These are phyloP conservation scores for Idaea straminata DNA, from an alignment of 2,888 invertebrate genomes.

Conservation along the genomic window DNA sequence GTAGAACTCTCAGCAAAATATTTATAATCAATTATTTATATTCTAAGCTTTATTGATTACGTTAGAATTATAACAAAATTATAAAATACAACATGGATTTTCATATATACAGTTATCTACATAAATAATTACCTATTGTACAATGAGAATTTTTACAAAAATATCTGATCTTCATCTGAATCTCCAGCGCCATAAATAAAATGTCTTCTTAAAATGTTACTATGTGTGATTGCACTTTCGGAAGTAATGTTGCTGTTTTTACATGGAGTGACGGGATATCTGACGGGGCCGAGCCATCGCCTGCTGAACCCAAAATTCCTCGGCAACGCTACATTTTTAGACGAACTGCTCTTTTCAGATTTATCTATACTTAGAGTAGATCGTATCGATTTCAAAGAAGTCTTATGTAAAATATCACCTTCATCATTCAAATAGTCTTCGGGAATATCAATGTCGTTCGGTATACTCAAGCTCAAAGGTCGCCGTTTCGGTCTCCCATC, in stretches of 20 bases:
- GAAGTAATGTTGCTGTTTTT: slow-evolving; percentile 61
- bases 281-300: slow-evolving; percentile 82
- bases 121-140: not conserved
- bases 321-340: slow-evolving; percentile 76
- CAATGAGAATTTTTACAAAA: slow-evolving; percentile 66
- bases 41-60: too few relatives aligned
- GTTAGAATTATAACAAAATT: too few relatives aligned
- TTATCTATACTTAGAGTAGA: slow-evolving; percentile 64
- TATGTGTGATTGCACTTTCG: slow-evolving; percentile 56
- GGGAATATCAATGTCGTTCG: slow-evolving; percentile 59
- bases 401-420: slow-evolving; percentile 48
- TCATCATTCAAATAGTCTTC: slow-evolving; percentile 57
- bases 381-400: slow-evolving; percentile 67
- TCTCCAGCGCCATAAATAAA: slow-evolving; percentile 74
- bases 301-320: slow-evolving; percentile 81
- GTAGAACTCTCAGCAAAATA: too few relatives aligned
- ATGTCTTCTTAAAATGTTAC: slow-evolving; percentile 65
- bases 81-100: too few relatives aligned
- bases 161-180: slow-evolving; percentile 84
- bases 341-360: slow-evolving; percentile 54
- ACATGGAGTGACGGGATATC: slow-evolving; percentile 83
- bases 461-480: slow-evolving; percentile 71
- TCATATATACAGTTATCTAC: too few relatives aligned
- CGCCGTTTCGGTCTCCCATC: slow-evolving; percentile 57
- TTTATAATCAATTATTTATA: too few relatives aligned